Percentiles rank a stretch among this genome's conserved stretches.
Conservation (phyloP, 2,797 vertebrate species). For the Myripristis murdjan region DNA sequence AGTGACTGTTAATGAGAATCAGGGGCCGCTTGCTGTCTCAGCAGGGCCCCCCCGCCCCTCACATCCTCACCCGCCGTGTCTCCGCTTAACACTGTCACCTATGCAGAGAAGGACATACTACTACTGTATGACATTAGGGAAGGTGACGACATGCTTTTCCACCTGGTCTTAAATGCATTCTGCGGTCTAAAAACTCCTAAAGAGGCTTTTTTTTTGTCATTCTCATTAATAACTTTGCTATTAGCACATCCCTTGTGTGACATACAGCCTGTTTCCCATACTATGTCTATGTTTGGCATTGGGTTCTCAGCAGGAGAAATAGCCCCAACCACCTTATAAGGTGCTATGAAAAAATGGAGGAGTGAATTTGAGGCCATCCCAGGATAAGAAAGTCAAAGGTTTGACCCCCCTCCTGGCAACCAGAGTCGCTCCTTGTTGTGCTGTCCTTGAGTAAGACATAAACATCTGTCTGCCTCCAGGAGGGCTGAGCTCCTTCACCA, state of each 20-base stretch:
- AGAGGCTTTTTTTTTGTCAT: no score
- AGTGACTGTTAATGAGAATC: not conserved
- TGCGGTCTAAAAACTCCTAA: no score
- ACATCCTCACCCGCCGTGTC: no score
- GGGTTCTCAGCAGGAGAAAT: slow-evolving; percentile 48
- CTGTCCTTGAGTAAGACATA: slow-evolving; percentile 43
- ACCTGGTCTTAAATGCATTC: no score
- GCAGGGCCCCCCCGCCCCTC: no score
- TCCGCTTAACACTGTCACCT: no score
- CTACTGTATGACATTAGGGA: no score
- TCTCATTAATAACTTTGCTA: no score
- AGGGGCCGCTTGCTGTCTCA: not conserved
- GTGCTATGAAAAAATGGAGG: slow-evolving; percentile 54
- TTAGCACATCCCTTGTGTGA: slow-evolving; percentile 40
- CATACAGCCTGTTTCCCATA: slow-evolving; percentile 55
- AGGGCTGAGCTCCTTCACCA: slow-evolving; percentile 7
- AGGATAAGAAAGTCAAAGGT: slow-evolving; percentile 39
- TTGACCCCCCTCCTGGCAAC: slow-evolving; percentile 32
- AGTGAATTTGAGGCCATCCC: slow-evolving; percentile 29
- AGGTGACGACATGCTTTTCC: no score
- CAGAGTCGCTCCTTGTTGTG: slow-evolving; percentile 24
- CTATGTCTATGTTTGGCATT: slow-evolving; percentile 76
- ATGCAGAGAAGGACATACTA: no score
- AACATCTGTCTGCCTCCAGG: slow-evolving; percentile 7
- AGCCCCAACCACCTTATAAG: slow-evolving; percentile 74